Base-by-base conservation (phyloP, 1,140 invertebrate genomes). In the Dreissena polymorpha region DNA sequence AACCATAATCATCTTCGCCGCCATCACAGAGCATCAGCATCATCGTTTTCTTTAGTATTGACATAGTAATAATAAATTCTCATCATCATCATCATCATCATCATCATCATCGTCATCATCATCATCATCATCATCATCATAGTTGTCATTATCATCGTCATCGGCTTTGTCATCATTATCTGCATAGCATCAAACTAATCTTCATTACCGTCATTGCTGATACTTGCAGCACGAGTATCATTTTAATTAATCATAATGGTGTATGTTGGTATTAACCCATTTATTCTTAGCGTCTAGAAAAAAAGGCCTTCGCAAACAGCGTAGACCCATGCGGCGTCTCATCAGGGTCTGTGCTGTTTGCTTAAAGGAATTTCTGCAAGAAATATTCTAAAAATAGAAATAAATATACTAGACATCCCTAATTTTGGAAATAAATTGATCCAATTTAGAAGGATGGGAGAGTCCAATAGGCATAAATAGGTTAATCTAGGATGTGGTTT, bases 51-150 rank as follows among this genome's bases (percentile, higher is more conserved):
- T 3, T 51, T 8, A 12, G 2, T 13, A 71, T 49, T 50, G 69
- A 50, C 53, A 49, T 71, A 27, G 16, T 71, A 27, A 71, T 71
- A 23, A 18, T 12, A 5, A 55, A 73, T 70, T 53, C 39, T 76
- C 84, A 82, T 83, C 84, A 77, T 60, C 49, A 78, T 83, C 84
- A 77, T 70, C 49, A 78, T 78, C 84, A 83, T 64, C 84, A 77
- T 72, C 80, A 83, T 69, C 80, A 83, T 67, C 84, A 83, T 86
- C 67, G 70, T 53, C 73, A 77, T 77, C 84, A 83, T 76, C 79
- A 60, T 29, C 71, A 55, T 51, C 71, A 67, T 69, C 78, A 74
- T 23, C 55, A 50, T 65, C 57, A 82, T 68, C 57, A 68, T 67
- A 27, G 21, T 75, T 69, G 67, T 73, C 60, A 39, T 82, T 27